Percentiles rank a stretch among this genome's conserved stretches.
phyloP scores from a whole-genome alignment of 2,113 vertebrate genomes.

The Dicerorhinus sumatrensis region DNA sequence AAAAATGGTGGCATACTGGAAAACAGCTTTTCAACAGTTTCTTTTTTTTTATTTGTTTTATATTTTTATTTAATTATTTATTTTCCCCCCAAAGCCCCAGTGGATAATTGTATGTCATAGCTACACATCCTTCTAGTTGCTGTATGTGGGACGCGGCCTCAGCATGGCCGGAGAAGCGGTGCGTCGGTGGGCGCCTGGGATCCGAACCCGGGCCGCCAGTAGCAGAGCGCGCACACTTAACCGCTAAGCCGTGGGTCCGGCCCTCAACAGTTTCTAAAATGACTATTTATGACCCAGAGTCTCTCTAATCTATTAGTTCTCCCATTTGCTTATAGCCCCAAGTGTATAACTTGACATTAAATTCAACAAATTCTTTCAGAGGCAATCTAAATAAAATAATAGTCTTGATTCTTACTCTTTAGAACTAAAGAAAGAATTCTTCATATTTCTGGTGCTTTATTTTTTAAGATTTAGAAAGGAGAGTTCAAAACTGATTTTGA shows the following conservation, averaged over 20 bases:
- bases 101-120: too few species aligned
- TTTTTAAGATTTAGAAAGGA: constrained; percentile 38
- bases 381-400: background rate
- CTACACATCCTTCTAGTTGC: too few species aligned
- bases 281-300: constrained; percentile 4
- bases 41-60: too few species aligned
- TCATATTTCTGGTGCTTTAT: background rate
- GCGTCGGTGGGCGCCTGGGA: too few species aligned
- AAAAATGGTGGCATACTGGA: background rate
- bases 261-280: background rate
- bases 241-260: too few species aligned
- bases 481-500: background rate
- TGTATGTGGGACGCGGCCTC: too few species aligned
- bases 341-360: constrained; percentile 8
- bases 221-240: too few species aligned
- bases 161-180: too few species aligned
- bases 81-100: too few species aligned
- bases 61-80: too few species aligned
- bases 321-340: background rate
- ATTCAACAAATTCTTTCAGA: background rate
- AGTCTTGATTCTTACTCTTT: background rate
- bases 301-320: background rate
- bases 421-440: background rate
- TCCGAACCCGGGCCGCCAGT: too few species aligned
- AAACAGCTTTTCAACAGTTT: background rate